Base-by-base conservation (phyloP, 2,888 invertebrate species). In the Chironomus riparius region DNA sequence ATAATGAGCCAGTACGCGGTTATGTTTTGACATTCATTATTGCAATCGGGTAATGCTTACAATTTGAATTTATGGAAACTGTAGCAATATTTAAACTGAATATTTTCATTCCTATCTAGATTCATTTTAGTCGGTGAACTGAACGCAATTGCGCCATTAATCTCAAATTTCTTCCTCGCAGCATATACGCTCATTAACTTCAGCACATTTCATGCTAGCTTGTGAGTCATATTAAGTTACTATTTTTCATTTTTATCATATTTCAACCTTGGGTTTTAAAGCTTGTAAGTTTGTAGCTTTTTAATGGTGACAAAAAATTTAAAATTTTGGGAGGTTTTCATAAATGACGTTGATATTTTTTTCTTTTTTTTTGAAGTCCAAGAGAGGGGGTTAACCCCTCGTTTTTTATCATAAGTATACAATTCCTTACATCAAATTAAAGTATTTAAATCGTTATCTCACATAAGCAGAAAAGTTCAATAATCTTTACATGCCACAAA, bases 131-230 rank as follows among this genome's bases (percentile, higher is more conserved):
- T 85, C 91, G 94, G 94, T 78, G 91, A 95, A 81, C 84, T 97
- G 77, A 95, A 97, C 81, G 87, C 91, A 78, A 95, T 97, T 79
- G 95, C 96, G 6, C 95, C 96, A 13, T 85, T 96, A 78, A 95
- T 96, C 79, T 96, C 96, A 12, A 96, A 96, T 83, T 96, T 97
- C 85, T 96, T 96, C 86, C 85, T 97, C 81, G 95, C 95, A 70
- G 95, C 96, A 28, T 97, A 96, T 81, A 94, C 94, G 77, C 87
- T 97, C 77, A 94, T 97, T 79, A 97, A 97, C 86, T 97, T 95
- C 83, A 94, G 95, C 68, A 96, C 96, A 68, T 97, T 97, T 85
- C 96, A 97, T 85, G 95, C 95, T 61, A 94, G 94, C 78, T 86
- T 95, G 65, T 65, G 13, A 65, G 65, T 65, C 2, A 22, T 22